Conservation (phyloP, 2,888 invertebrate genomes). For the Oscheius sp. region DNA sequence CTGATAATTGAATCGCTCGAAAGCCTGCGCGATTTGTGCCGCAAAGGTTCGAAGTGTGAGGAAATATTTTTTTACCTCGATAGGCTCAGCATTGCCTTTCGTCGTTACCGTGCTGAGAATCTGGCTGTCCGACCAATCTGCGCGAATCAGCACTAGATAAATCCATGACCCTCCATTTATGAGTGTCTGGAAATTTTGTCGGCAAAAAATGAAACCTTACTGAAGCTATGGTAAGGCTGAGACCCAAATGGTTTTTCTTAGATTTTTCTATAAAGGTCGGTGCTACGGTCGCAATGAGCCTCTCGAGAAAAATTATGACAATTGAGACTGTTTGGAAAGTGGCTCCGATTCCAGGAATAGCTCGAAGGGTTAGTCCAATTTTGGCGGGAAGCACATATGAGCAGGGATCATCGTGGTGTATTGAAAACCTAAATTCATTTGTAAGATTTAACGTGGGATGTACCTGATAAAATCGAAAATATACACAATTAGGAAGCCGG, state of each 20-base stretch:
- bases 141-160: conserved; percentile 7
- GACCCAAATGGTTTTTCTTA: conserved; percentile 12
- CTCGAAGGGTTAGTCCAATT: conserved; percentile 13
- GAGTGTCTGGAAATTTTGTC: not conserved
- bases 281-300: conserved; percentile 14
- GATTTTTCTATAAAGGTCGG: conserved; percentile 21
- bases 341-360: conserved; percentile 17
- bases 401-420: conserved; percentile 4
- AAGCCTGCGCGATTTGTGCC: too few species aligned
- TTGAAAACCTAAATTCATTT: conserved; percentile 7
- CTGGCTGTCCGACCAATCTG: conserved; percentile 21
- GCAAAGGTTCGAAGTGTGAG: too few species aligned
- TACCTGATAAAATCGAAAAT: conserved; percentile 12
- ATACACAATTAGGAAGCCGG: conserved; percentile 14
- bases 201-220: not conserved
- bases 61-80: not conserved
- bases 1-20: too few species aligned
- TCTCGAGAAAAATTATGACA: conserved; percentile 9
- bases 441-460: too few species aligned
- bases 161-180: conserved; percentile 22
- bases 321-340: conserved; percentile 26
- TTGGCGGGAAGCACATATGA: conserved; percentile 14
- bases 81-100: conserved; percentile 10
- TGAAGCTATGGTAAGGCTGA: not conserved
- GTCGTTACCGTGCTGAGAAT: conserved; percentile 24